These are phyloP conservation scores for Apamea epomidion DNA, from an alignment of 2,888 invertebrate species.

Conservation along the genomic window DNA sequence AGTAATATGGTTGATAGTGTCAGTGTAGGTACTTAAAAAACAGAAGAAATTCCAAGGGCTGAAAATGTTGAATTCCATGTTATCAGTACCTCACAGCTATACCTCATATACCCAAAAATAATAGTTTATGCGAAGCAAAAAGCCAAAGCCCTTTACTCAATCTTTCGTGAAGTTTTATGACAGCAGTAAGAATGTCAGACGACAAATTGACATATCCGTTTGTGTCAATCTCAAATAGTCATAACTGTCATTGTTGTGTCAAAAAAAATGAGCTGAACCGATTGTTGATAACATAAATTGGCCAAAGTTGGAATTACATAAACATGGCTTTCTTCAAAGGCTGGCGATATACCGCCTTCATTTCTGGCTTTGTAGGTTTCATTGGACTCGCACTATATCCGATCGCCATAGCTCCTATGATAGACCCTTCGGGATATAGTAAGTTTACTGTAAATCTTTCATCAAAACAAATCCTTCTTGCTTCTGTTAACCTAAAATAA, in stretches of 20 bases:
- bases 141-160: slow-evolving; percentile 3
- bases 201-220: slow-evolving; percentile 7
- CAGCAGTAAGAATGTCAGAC: background rate
- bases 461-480: slow-evolving; percentile 17
- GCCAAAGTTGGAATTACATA: slow-evolving; percentile 37
- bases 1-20: background rate
- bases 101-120: background rate
- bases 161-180: no score
- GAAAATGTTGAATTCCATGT: background rate
- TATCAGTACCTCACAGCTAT: no score
- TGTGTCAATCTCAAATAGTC: background rate
- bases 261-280: slow-evolving; percentile 5
- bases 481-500: slow-evolving; percentile 28
- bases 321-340: slow-evolving; percentile 80
- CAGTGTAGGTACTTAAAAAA: background rate
- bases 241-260: slow-evolving; percentile 11
- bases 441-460: slow-evolving; percentile 72
- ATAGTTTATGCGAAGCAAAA: background rate
- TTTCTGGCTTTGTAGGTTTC: slow-evolving; percentile 89
- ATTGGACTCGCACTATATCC: slow-evolving; percentile 91
- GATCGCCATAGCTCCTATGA: slow-evolving; percentile 91
- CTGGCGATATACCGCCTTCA: slow-evolving; percentile 88
- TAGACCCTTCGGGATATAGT: slow-evolving; percentile 92
- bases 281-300: slow-evolving; percentile 40
- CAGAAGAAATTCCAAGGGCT: background rate